Evolutionary conservation across 1,140 invertebrate species (phyloP).

Genomic region (Drosophila micromelanica): DNA sequence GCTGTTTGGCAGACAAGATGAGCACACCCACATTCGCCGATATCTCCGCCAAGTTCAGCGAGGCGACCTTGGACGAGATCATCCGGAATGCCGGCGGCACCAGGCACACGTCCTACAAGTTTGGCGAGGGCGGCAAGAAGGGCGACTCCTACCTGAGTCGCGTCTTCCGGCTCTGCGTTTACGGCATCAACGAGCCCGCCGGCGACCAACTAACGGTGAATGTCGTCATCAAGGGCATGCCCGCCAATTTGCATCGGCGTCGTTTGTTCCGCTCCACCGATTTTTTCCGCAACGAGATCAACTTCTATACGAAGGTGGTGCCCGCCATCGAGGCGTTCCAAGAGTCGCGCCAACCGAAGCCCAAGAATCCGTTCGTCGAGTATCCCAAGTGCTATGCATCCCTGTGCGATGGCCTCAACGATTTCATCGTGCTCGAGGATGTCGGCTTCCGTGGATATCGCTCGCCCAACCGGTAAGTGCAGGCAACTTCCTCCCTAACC

Average conservation of each 20-base stretch:
- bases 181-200: constrained; percentile 81
- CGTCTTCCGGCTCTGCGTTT: constrained; percentile 86
- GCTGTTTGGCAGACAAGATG: constrained; percentile 31
- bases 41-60: constrained; percentile 84
- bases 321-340: constrained; percentile 86
- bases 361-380: constrained; percentile 85
- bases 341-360: constrained; percentile 72
- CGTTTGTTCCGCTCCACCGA: constrained; percentile 88
- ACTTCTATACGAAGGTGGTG: constrained; percentile 87
- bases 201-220: constrained; percentile 59
- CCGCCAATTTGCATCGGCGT: constrained; percentile 86
- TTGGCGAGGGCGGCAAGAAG: constrained; percentile 85
- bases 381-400: constrained; percentile 86
- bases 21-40: constrained; percentile 57
- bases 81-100: constrained; percentile 80
- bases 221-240: constrained; percentile 88
- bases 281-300: constrained; percentile 89
- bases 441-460: constrained; percentile 85
- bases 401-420: constrained; percentile 87
- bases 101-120: constrained; percentile 84
- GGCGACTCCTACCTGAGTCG: constrained; percentile 89
- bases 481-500: no score
- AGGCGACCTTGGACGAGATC: constrained; percentile 84
- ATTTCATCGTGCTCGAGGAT: constrained; percentile 89
- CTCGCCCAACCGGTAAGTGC: constrained; percentile 67